Base-by-base conservation (phyloP, 2,888 invertebrate genomes). In the Xylocampa areola region DNA sequence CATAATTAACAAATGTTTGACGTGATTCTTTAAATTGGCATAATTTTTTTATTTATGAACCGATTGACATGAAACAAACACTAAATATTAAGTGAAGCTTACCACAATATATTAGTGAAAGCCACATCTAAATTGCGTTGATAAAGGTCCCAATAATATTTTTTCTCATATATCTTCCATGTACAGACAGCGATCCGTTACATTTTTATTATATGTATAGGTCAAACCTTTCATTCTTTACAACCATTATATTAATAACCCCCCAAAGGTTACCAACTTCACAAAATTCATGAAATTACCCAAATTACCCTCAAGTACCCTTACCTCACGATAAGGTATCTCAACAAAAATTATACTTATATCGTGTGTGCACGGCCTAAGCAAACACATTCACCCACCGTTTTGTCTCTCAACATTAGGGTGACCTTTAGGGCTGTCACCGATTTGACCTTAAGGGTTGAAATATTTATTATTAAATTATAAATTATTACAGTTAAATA, bases 331-430 rank as follows among this genome's bases (percentile, higher is more conserved):
- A n/a, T n/a, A n/a, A n/a, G 35, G 55, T 52, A 35, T 36, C 13
- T 17, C 37, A 43, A 51, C 60, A 68, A 70, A 72, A 72, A 75
- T 65, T 62, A 64, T 61, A 39, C 44, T 65, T 62, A 64, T 61
- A 39, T 47, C 45, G 39, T 68, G 54, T 68, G 49, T 35, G 30
- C 55, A 11, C 29, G 32, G 19, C 65, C 73, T 73, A 70, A 65
- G 55, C 35, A 64, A 60, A 76, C 72, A 75, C 44, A 63, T 64
- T 66, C 39, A 17, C 33, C 32, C 39, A 36, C 39, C 55, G 33
- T 57, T 63, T 47, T 57, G 57, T 68, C 58, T 59, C 55, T 45
- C 41, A 37, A 64, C 60, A 58, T 64, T 48, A 8, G 32, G 4
- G 37, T 43, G 29, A 32, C 37, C 14, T 45, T 1, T 51, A 65